A percentile compares a stretch with the other conserved stretches of the same genome.
Conservation (phyloP, 2,888 invertebrate species). For the Tanypteryx hageni region DNA sequence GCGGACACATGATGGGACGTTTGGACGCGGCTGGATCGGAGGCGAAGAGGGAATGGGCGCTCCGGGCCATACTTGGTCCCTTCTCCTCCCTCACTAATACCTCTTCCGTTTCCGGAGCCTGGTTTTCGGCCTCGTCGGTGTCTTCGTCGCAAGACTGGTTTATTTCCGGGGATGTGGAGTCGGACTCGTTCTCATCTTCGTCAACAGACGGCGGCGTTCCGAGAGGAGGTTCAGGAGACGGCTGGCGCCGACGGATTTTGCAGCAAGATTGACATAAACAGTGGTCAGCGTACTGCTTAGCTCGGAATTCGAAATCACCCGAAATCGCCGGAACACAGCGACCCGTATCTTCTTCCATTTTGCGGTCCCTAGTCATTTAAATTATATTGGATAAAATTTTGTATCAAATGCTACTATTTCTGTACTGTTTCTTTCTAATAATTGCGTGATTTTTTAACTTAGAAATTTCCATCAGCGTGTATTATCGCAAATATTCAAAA, state of each 20-base stretch:
- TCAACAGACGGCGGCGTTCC: background rate
- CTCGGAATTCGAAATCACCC: too few species aligned
- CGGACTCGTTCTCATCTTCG: background rate
- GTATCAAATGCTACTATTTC: too few species aligned
- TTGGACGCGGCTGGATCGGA: background rate
- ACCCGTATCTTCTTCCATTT: too few species aligned
- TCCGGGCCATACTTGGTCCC: background rate
- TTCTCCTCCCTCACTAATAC: background rate
- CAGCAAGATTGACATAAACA: slow-evolving; percentile 34
- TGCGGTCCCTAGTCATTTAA: too few species aligned
- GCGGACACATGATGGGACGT: slow-evolving; percentile 77
- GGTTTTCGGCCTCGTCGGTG: background rate
- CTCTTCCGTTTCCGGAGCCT: background rate
- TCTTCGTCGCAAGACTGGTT: background rate
- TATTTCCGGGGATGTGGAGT: background rate
- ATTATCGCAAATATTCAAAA: too few species aligned
- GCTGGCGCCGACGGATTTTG: background rate
- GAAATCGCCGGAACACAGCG: too few species aligned
- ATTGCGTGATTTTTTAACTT: too few species aligned
- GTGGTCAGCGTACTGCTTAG: background rate
- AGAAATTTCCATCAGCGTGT: too few species aligned
- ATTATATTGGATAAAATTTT: too few species aligned
- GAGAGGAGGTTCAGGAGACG: background rate
- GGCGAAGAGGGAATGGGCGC: slow-evolving; percentile 9
- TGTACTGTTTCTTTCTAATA: too few species aligned